These are phyloP conservation scores for Megalonaias nervosa DNA, from an alignment of 1,140 invertebrate genomes.

Conservation along the genomic window DNA sequence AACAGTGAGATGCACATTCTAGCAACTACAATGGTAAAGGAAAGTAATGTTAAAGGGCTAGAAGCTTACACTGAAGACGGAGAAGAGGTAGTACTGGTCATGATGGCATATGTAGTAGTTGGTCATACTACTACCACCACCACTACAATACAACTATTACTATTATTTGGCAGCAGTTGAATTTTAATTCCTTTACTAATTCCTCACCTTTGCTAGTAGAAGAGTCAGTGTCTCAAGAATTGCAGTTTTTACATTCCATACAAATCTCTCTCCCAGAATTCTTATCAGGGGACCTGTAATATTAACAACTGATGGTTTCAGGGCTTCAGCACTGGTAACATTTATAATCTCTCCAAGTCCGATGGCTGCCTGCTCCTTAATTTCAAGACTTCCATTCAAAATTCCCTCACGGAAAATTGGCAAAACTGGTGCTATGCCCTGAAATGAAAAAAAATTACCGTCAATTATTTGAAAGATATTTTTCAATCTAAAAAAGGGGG, in stretches of 20 bases:
- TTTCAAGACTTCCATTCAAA: slow-evolving; percentile 92
- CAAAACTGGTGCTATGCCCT: slow-evolving; percentile 93
- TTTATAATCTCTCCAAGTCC: slow-evolving; percentile 94
- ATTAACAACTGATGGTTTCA: slow-evolving; percentile 96
- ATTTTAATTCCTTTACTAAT: background rate
- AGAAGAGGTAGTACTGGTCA: no score
- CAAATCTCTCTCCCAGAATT: slow-evolving; percentile 96
- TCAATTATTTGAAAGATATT: background rate
- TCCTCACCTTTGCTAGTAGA: slow-evolving; percentile 79
- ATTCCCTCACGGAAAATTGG: slow-evolving; percentile 97
- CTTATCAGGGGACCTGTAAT: slow-evolving; percentile 98
- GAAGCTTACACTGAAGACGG: no score
- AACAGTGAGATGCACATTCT: no score
- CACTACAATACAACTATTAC: background rate
- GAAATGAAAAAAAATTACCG: slow-evolving; percentile 25
- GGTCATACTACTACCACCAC: background rate
- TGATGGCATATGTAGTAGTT: no score
- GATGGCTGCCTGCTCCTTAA: slow-evolving; percentile 95
- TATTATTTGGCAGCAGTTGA: background rate
- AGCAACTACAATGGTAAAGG: no score
- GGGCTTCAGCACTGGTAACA: slow-evolving; percentile 80
- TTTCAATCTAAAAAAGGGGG: no score
- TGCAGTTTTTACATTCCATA: slow-evolving; percentile 93
- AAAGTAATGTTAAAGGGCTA: no score
- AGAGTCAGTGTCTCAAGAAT: slow-evolving; percentile 94